These are phyloP conservation scores for Borostomias antarcticus DNA, from an alignment of 2,797 vertebrate genomes.

Conservation along the genomic window DNA sequence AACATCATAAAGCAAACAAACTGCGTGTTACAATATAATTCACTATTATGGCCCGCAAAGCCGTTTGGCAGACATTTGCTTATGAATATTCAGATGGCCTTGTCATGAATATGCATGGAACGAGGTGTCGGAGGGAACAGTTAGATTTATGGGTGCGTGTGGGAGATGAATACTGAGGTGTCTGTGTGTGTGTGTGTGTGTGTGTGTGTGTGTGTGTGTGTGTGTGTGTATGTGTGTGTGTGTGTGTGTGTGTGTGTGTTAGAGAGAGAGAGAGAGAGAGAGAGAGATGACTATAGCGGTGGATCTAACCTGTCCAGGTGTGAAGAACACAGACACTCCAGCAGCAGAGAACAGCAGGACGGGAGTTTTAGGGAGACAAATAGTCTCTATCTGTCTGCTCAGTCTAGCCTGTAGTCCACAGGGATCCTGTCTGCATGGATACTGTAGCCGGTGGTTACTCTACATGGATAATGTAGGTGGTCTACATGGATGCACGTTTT, in stretches of 20 bases:
- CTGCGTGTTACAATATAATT: slow-evolving; percentile 74
- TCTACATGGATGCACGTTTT: too few species aligned
- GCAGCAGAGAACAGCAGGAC: slow-evolving; percentile 22
- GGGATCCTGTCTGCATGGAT: too few species aligned
- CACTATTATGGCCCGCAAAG: slow-evolving; percentile 61
- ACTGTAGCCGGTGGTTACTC: too few species aligned
- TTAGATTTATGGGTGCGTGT: slow-evolving; percentile 72
- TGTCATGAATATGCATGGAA: slow-evolving; percentile 78
- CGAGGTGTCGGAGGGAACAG: slow-evolving; percentile 48
- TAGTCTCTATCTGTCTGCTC: too few species aligned
- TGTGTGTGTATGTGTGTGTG: too few species aligned
- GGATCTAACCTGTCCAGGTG: slow-evolving; percentile 61
- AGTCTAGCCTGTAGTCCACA: too few species aligned
- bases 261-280: too few species aligned
- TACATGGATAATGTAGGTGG: too few species aligned
- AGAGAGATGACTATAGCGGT: too few species aligned
- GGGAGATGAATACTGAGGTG: slow-evolving; percentile 71
- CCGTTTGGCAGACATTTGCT: slow-evolving; percentile 74
- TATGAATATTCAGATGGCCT: slow-evolving; percentile 74
- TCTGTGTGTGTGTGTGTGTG: too few species aligned
- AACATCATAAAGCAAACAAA: slow-evolving; percentile 45
- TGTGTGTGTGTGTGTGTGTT: too few species aligned
- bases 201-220: too few species aligned
- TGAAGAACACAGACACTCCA: slow-evolving; percentile 35
- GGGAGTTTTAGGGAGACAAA: not conserved